A percentile compares a stretch with the other conserved stretches of the same genome.
Conservation (phyloP, 1,140 invertebrate species). For the Diachasmimorpha longicaudata region DNA sequence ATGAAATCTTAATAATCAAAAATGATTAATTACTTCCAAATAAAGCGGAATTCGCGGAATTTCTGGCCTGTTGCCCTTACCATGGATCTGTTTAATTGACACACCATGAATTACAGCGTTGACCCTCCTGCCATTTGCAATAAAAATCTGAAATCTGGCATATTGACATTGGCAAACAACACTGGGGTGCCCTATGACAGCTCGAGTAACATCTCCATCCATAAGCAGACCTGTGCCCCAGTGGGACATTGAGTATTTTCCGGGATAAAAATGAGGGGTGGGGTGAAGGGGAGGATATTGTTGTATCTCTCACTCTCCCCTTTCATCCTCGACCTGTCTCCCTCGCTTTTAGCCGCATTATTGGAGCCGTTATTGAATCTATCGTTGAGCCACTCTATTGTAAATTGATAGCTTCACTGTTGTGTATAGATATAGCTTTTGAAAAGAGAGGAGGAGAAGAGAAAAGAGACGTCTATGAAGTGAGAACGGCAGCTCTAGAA, state of each 20-base stretch:
- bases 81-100: too few relatives aligned
- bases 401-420: slow-evolving; percentile 18
- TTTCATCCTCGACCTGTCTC: slow-evolving; percentile 2
- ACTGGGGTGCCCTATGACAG: background rate
- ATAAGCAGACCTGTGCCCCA: background rate
- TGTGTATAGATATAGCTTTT: background rate
- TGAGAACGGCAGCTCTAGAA: background rate
- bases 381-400: slow-evolving; percentile 19
- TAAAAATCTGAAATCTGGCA: too few relatives aligned
- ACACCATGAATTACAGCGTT: too few relatives aligned
- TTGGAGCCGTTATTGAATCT: slow-evolving; percentile 19
- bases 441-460: background rate
- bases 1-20: too few relatives aligned
- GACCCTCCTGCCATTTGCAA: too few relatives aligned
- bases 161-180: too few relatives aligned
- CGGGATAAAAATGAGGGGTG: background rate
- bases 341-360: background rate
- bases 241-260: background rate
- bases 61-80: too few relatives aligned
- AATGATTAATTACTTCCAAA: too few relatives aligned
- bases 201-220: background rate
- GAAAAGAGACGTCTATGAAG: background rate
- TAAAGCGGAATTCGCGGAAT: too few relatives aligned
- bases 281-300: too few relatives aligned
- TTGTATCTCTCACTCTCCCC: background rate